Conservation (phyloP, 2,888 invertebrate genomes). For the Polyploca ridens region DNA sequence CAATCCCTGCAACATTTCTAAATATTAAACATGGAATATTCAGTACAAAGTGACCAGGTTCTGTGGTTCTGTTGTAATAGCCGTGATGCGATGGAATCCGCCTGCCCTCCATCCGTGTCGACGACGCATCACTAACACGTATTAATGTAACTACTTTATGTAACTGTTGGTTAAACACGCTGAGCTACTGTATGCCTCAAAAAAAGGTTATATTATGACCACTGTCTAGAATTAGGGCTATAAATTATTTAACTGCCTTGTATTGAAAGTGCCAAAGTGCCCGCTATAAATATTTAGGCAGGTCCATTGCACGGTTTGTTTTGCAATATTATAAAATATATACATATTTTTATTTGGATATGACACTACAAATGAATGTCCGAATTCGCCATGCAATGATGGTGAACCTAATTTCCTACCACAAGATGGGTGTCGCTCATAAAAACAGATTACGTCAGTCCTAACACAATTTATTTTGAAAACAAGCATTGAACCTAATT, state of each 20-base stretch:
- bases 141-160: slow-evolving; percentile 1
- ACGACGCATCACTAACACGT: slow-evolving; percentile 4
- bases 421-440: slow-evolving; percentile 2
- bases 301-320: no score
- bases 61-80: not conserved
- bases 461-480: not conserved
- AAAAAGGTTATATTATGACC: not conserved
- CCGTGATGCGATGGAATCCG: not conserved
- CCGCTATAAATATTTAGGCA: no score
- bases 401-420: not conserved
- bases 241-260: no score
- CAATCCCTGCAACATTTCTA: not conserved
- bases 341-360: no score
- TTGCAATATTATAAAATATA: no score
- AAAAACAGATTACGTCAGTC: not conserved
- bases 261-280: no score
- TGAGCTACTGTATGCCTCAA: not conserved
- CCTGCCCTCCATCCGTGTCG: not conserved
- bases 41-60: not conserved
- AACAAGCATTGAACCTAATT: no score
- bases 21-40: not conserved
- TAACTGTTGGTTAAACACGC: not conserved
- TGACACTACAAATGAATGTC: no score
- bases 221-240: no score
- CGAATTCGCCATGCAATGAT: no score